A percentile compares a stretch with the other conserved stretches of the same genome.
Conservation (phyloP, 2,113 vertebrate genomes). For the Genyomyrus donnyi region DNA sequence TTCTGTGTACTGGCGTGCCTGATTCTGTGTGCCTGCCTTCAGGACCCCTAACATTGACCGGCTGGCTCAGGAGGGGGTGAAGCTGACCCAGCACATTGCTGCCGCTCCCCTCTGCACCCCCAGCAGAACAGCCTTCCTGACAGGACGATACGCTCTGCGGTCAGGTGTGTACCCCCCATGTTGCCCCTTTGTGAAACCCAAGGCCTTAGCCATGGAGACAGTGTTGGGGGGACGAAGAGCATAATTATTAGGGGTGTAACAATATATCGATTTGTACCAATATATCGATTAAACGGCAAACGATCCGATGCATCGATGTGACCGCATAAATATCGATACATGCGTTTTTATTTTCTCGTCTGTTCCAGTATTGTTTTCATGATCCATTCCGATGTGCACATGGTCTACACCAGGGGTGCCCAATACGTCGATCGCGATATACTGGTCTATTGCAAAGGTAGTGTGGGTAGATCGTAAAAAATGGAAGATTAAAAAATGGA, state of each 20-base stretch:
- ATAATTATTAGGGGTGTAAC: background rate
- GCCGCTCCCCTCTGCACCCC: conserved; percentile 76
- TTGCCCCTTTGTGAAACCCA: background rate
- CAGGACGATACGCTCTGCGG: conserved; percentile 69
- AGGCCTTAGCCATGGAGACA: background rate
- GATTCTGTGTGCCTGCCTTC: conserved; percentile 62
- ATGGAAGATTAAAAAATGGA: too few species aligned
- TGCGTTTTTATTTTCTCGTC: too few species aligned
- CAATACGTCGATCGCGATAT: too few species aligned
- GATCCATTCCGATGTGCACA: too few species aligned
- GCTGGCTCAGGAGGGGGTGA: conserved; percentile 66
- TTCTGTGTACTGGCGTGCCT: conserved; percentile 52
- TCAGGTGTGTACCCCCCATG: conserved; percentile 45
- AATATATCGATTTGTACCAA: too few species aligned
- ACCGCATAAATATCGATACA: too few species aligned
- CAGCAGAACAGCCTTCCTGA: conserved; percentile 85
- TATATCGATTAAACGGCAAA: too few species aligned
- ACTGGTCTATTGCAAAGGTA: too few species aligned
- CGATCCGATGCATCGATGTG: too few species aligned
- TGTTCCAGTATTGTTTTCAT: too few species aligned
- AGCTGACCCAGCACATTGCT: conserved; percentile 78
- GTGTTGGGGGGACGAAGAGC: background rate
- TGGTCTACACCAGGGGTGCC: too few species aligned
- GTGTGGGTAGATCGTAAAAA: too few species aligned
- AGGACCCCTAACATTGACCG: conserved; percentile 80